Base-by-base conservation (phyloP, 53 echinoderm and acorn worm genomes). In the Arbacia lixula region DNA sequence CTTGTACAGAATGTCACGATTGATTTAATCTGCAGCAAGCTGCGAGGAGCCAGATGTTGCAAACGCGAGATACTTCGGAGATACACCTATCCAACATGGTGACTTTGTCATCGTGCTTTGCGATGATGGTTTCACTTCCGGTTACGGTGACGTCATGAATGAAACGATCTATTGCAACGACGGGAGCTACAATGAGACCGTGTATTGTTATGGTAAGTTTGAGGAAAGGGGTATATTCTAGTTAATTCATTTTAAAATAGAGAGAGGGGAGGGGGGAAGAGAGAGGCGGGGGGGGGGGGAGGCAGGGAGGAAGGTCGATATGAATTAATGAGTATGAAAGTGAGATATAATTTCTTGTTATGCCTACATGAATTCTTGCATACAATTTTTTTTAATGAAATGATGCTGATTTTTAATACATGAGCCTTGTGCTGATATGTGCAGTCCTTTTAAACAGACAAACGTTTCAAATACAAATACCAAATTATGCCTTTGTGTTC, bases 151-250 rank as follows among this genome's bases (percentile, higher is more conserved):
- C 37, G 29, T 6, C 5, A 6, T 60, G 5, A 17, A 8, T 19
- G 79, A 78, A 19, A 41, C 40, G 1, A 14, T 78, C 4, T 58
- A 78, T 28, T 78, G 79, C 31, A 30, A 60, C 12, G 79, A 60
- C 39, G 79, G 79, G 4, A 26, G 25, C 24, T 78, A 26, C 17
- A 60, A 78, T 40, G 24, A 27, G 17, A 78, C 60, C 4, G 29
- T 78, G 2, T 60, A 38, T 30, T 78, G 79, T 4, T 78, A 78
- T 17, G 79, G 79, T 78, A 78, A 76, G 24, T 49, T 19, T 28
- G 2, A 12, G 4, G 14, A 9, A n/a, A n/a, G n/a, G n/a, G n/a
- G n/a, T n/a, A n/a, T n/a, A n/a, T n/a, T n/a, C n/a, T n/a, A n/a
- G n/a, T n/a, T n/a, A n/a, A n/a, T n/a, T n/a, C n/a, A n/a, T n/a